phyloP scores from a whole-genome alignment of 2,113 vertebrate species.

The Catagonus wagneri region DNA sequence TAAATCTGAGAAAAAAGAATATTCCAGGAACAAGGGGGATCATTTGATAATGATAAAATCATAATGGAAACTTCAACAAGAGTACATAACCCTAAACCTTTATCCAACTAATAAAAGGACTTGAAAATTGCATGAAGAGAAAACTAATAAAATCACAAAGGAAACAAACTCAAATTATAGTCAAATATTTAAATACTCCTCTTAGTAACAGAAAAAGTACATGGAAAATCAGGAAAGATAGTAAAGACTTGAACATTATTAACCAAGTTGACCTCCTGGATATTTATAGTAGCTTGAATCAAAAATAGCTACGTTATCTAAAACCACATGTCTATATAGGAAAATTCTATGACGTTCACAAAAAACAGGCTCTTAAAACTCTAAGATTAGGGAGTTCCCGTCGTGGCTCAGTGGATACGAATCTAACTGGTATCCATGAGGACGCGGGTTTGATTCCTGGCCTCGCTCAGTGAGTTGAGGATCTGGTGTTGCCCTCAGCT shows the following conservation, averaged over 20 bases:
- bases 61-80: background rate
- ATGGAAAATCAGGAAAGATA: constrained; percentile 1
- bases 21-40: background rate
- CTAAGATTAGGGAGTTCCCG: too few relatives aligned
- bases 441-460: too few relatives aligned
- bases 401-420: too few relatives aligned
- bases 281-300: background rate
- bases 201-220: background rate
- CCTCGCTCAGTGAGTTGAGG: too few relatives aligned
- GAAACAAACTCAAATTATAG: background rate
- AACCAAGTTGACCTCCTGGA: background rate
- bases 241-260: background rate
- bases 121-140: background rate
- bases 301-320: background rate
- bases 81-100: background rate
- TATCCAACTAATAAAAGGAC: background rate
- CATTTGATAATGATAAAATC: background rate
- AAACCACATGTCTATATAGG: background rate
- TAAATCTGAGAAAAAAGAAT: background rate
- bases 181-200: constrained; percentile 48
- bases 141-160: constrained; percentile 5
- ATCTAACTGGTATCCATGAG: too few relatives aligned
- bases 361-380: background rate
- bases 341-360: background rate
- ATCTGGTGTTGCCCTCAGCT: too few relatives aligned